Percentiles rank a stretch among this genome's conserved stretches.
Conservation (phyloP, 2,888 invertebrate species). For the Drosophila macrospina region DNA sequence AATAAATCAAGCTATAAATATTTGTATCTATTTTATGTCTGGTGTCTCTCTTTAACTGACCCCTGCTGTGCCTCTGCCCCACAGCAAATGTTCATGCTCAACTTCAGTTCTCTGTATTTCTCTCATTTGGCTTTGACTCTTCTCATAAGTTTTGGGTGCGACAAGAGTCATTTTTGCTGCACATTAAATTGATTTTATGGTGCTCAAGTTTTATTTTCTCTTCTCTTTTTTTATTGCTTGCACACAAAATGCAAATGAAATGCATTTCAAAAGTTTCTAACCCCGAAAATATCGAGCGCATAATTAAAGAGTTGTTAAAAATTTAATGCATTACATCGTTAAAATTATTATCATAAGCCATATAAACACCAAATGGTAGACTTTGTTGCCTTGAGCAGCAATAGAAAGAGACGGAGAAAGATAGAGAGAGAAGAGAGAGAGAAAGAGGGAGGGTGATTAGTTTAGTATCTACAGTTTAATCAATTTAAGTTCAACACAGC, state of each 20-base stretch:
- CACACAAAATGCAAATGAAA: conserved; percentile 61
- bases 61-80: conserved; percentile 57
- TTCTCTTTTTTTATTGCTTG: conserved; percentile 37
- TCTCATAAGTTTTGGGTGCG: conserved; percentile 52
- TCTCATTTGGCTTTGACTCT: background rate
- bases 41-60: conserved; percentile 28
- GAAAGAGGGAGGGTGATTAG: conserved; percentile 37
- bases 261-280: conserved; percentile 51
- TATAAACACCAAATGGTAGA: conserved; percentile 10
- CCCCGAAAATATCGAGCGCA: conserved; percentile 39
- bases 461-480: conserved; percentile 26
- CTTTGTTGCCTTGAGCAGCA: conserved; percentile 20
- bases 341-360: conserved; percentile 42
- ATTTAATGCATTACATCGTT: conserved; percentile 51
- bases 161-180: conserved; percentile 53
- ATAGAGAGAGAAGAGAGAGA: too few relatives aligned
- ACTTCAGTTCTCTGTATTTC: conserved; percentile 46
- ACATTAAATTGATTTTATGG: conserved; percentile 65
- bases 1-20: conserved; percentile 74
- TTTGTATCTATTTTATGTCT: conserved; percentile 17
- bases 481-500: conserved; percentile 18
- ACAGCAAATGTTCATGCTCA: conserved; percentile 71
- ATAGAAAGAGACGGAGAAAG: too few relatives aligned
- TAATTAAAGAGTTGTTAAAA: conserved; percentile 68
- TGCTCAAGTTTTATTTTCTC: background rate